These are phyloP conservation scores for Hirtodrosophila cameraria DNA, from an alignment of 2,888 invertebrate genomes.

Conservation along the genomic window DNA sequence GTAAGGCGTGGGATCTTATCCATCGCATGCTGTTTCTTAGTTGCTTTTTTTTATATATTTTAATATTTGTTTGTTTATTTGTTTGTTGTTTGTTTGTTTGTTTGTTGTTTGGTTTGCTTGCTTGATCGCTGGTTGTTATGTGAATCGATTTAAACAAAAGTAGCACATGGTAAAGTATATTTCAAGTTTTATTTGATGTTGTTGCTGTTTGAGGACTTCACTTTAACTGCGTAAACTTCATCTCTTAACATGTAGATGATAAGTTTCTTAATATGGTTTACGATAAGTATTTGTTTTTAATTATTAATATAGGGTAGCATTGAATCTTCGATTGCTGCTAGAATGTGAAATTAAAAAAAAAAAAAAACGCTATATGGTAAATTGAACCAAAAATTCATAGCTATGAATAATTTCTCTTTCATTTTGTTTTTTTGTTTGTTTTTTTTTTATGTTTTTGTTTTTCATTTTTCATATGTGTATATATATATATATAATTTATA, in stretches of 20 bases:
- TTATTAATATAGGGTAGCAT: slow-evolving; percentile 67
- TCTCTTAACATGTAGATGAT: slow-evolving; percentile 41
- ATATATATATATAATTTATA: slow-evolving; percentile 68
- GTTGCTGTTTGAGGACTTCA: slow-evolving; percentile 39
- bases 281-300: slow-evolving; percentile 42
- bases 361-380: slow-evolving; percentile 48
- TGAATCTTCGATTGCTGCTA: slow-evolving; percentile 77
- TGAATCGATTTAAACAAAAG: slow-evolving; percentile 55
- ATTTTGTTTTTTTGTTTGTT: slow-evolving; percentile 31
- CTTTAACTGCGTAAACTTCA: slow-evolving; percentile 41
- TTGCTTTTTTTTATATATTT: slow-evolving; percentile 16
- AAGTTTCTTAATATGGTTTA: slow-evolving; percentile 43
- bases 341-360: slow-evolving; percentile 41
- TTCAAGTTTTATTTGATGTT: slow-evolving; percentile 46
- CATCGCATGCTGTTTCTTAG: slow-evolving; percentile 29
- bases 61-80: slow-evolving; percentile 11
- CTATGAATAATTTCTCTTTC: slow-evolving; percentile 58
- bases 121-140: slow-evolving; percentile 48
- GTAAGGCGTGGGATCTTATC: slow-evolving; percentile 42
- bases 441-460: slow-evolving; percentile 38
- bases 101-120: slow-evolving; percentile 44
- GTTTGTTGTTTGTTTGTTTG: slow-evolving; percentile 11
- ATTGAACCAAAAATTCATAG: slow-evolving; percentile 48
- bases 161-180: slow-evolving; percentile 50
- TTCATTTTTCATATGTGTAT: slow-evolving; percentile 33